Base-by-base conservation (phyloP, 2,113 vertebrate genomes). In the Lasiurus borealis region DNA sequence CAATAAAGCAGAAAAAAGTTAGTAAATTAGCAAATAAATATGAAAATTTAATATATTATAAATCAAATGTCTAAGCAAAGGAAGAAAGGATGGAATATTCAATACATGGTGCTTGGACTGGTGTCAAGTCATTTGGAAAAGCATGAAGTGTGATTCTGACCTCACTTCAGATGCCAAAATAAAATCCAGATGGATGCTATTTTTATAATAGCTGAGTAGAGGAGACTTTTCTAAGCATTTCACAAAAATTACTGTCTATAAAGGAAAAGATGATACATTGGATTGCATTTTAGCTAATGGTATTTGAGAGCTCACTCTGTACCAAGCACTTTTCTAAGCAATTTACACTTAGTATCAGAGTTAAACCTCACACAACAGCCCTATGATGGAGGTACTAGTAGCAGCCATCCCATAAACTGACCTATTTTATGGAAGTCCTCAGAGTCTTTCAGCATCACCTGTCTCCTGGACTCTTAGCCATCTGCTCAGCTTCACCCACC, bases 121-220 rank as follows among this genome's bases (percentile, higher is more conserved):
- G 5, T 87, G 66, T 96, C 93, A 96, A 86, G 85, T 94, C 95
- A 94, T 90, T 93, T 97, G 92, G 93, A 94, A 97, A 97, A 96
- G 94, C 92, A 96, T 34, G 52, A 97, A 97, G 69, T 18, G 2
- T 93, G 36, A 48, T 75, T 95, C 92, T 96, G 97, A 97, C 96
- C 88, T 97, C 96, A 97, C 77, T 95, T 95, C 75, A 93, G 84
- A 93, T n/a, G 89, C 62, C 85, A 77, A 88, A 97, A 97, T 97
- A 93, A 96, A 93, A 97, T 92, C 97, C 96, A 97, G 95, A 96
- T 97, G 96, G 90, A 80, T 85, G 90, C 83, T 97, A 95, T 96
- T 96, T 97, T 96, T 97, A 91, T 91, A 95, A 95, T 77, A 89
- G 90, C 92, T 83, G 62, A 90, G 54, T 62, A 48, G 54, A 90